Conservation (phyloP, 2,797 vertebrate species). For the Nannoperca obscura region DNA sequence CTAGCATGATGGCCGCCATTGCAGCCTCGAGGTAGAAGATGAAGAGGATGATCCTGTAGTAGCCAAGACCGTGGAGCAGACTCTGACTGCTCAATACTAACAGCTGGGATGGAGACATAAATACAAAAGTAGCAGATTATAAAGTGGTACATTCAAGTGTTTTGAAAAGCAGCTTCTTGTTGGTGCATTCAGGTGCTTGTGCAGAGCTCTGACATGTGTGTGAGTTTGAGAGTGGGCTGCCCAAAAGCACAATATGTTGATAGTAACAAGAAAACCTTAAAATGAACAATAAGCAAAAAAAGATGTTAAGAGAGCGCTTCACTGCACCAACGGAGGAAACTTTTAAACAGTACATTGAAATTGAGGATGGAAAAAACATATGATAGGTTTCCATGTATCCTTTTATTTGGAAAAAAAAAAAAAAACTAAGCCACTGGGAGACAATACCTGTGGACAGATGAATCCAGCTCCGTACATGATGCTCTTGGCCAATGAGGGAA, state of each 20-base stretch:
- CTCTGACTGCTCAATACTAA: conserved; percentile 88
- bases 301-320: too few species aligned
- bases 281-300: neutral
- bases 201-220: conserved; percentile 2
- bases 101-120: conserved; percentile 79
- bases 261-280: neutral
- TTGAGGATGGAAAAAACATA: neutral
- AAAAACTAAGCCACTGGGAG: neutral
- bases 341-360: neutral
- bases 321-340: neutral
- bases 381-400: neutral
- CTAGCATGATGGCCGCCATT: conserved; percentile 85
- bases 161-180: conserved; percentile 9
- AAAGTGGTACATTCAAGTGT: neutral
- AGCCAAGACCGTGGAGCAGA: conserved; percentile 86
- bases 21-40: conserved; percentile 90
- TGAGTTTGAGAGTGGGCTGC: neutral
- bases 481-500: conserved; percentile 88
- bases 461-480: conserved; percentile 93
- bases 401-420: neutral
- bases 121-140: neutral
- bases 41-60: conserved; percentile 91
- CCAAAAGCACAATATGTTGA: neutral
- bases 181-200: neutral
- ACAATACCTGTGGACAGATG: conserved; percentile 92